These are phyloP conservation scores for Anthopleura sola DNA, from an alignment of 64 coral and sea anemone genomes.

Conservation along the genomic window DNA sequence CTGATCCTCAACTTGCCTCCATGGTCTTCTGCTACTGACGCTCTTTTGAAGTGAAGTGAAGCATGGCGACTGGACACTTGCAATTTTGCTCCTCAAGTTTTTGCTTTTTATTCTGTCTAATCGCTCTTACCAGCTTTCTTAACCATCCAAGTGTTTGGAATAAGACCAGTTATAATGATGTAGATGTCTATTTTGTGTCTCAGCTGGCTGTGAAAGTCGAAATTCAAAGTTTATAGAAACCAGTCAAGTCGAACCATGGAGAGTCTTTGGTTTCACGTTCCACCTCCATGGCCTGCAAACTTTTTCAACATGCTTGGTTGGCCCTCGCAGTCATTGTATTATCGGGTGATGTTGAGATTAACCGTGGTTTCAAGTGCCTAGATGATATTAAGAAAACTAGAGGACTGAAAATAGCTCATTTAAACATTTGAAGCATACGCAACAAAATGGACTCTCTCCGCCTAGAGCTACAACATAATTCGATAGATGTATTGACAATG, in stretches of 20 bases:
- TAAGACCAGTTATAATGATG: constrained; percentile 13
- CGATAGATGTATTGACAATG: constrained; percentile 50
- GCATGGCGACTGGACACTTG: too few species aligned
- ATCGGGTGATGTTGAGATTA: constrained; percentile 47
- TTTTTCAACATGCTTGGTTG: constrained; percentile 41
- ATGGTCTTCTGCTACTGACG: too few species aligned
- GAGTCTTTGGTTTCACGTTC: too few species aligned
- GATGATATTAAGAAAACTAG: constrained; percentile 33
- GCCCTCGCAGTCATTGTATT: constrained; percentile 29
- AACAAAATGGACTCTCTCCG: constrained; percentile 31
- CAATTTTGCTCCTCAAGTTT: too few species aligned
- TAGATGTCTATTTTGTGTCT: constrained; percentile 37
- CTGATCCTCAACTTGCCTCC: too few species aligned
- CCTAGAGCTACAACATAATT: constrained; percentile 49
- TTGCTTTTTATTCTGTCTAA: too few species aligned
- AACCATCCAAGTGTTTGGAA: constrained; percentile 7
- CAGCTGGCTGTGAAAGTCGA: background rate
- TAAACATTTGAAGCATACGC: constrained; percentile 47
- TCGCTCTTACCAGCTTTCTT: too few species aligned
- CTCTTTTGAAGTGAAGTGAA: too few species aligned
- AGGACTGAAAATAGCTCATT: constrained; percentile 37
- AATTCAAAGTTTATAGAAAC: too few species aligned
- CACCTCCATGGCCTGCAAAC: too few species aligned
- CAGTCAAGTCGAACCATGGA: too few species aligned
- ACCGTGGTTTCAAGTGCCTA: constrained; percentile 33